These are phyloP conservation scores for Pseudoips prasinana DNA, from an alignment of 2,888 invertebrate genomes.

Conservation along the genomic window DNA sequence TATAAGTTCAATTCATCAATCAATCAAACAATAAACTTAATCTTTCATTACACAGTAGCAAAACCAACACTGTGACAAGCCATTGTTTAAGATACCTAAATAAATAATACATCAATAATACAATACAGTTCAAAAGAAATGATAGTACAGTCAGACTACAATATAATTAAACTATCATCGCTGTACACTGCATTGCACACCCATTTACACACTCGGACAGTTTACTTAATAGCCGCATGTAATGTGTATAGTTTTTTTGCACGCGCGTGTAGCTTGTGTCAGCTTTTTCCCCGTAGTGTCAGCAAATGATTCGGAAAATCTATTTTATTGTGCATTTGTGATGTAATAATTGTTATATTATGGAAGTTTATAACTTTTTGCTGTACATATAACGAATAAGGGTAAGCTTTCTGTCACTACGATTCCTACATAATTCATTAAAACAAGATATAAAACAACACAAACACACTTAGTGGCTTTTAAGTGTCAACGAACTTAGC, in stretches of 20 bases:
- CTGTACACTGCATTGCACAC: conserved; percentile 27
- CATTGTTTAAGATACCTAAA: too few species aligned
- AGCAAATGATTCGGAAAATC: conserved; percentile 52
- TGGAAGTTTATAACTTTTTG: conserved; percentile 1
- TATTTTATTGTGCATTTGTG: conserved; percentile 28
- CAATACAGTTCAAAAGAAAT: too few species aligned
- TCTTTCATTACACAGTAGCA: too few species aligned
- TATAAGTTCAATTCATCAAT: too few species aligned
- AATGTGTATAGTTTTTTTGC: conserved; percentile 38
- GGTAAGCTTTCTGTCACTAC: not conserved
- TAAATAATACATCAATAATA: too few species aligned
- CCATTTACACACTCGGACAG: conserved; percentile 43
- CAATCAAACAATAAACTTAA: too few species aligned
- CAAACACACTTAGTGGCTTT: too few species aligned
- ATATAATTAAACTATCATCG: conserved; percentile 27
- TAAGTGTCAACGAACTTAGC: too few species aligned
- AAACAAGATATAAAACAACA: too few species aligned
- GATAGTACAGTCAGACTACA: conserved; percentile 11
- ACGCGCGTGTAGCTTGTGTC: conserved; percentile 38
- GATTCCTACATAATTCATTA: too few species aligned
- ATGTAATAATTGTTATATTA: conserved; percentile 10
- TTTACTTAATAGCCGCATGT: conserved; percentile 41
- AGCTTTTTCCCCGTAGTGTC: conserved; percentile 32
- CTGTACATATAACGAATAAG: not conserved
- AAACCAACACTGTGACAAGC: too few species aligned